Percentiles rank a stretch among this genome's conserved stretches.
phyloP scores from a whole-genome alignment of 2,797 vertebrate genomes.

The Sebastes nivosus region DNA sequence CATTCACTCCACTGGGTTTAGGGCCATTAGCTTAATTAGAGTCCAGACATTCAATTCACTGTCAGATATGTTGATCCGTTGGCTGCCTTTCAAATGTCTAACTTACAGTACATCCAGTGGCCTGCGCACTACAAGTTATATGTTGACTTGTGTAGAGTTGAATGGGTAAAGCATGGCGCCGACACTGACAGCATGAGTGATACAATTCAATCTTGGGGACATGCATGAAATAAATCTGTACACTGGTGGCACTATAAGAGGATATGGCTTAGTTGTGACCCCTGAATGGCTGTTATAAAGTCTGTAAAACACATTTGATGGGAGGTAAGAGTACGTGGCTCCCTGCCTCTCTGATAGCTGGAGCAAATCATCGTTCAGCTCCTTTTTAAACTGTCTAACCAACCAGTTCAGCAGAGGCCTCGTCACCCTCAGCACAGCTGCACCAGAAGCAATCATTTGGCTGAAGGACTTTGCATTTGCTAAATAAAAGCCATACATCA shows the following conservation, averaged over 20 bases:
- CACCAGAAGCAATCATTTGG: conserved; percentile 61
- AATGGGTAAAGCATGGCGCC: background rate
- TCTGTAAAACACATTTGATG: background rate
- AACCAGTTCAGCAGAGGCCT: conserved; percentile 31
- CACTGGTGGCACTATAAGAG: background rate
- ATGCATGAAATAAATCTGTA: background rate
- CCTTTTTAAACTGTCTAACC: conserved; percentile 26
- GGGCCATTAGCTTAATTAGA: conserved; percentile 77
- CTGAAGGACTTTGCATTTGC: conserved; percentile 57
- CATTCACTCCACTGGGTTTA: conserved; percentile 66
- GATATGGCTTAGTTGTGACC: background rate
- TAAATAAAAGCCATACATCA: conserved; percentile 62
- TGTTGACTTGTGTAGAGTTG: background rate
- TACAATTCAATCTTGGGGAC: conserved; percentile 2
- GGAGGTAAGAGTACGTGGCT: background rate
- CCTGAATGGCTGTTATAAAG: background rate
- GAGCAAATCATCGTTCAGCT: conserved; percentile 26
- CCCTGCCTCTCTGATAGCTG: background rate
- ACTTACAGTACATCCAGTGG: conserved; percentile 8
- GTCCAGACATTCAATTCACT: conserved; percentile 56
- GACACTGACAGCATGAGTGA: background rate
- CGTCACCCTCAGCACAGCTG: conserved; percentile 34
- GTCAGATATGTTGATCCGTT: conserved; percentile 58
- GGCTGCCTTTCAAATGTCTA: conserved; percentile 50
- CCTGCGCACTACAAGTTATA: background rate